Conservation (phyloP, 1,140 invertebrate genomes). For the Pinna nobilis region DNA sequence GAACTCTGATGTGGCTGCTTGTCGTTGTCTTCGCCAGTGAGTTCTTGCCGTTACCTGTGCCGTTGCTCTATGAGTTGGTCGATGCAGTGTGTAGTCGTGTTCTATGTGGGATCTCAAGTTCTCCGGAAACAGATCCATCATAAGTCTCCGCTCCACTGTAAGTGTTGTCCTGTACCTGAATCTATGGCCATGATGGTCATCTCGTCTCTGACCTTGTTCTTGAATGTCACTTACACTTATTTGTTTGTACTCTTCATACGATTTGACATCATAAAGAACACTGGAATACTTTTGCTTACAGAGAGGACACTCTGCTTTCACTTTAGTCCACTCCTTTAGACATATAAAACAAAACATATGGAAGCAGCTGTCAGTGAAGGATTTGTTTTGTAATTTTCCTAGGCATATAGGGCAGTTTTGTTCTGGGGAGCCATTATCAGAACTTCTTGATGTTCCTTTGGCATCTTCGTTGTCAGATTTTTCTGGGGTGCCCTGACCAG, state of each 20-base stretch:
- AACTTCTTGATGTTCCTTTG: background rate
- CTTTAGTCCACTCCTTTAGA: slow-evolving; percentile 94
- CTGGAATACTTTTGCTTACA: slow-evolving; percentile 94
- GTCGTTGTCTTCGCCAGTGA: slow-evolving; percentile 47
- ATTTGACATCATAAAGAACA: slow-evolving; percentile 93
- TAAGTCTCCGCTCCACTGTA: slow-evolving; percentile 53
- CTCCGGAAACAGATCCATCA: slow-evolving; percentile 2
- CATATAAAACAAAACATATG: slow-evolving; percentile 97
- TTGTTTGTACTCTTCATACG: slow-evolving; percentile 90
- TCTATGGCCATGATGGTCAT: slow-evolving; percentile 2
- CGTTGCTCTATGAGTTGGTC: slow-evolving; percentile 36
- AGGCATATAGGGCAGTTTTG: slow-evolving; percentile 91
- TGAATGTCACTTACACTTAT: slow-evolving; percentile 79
- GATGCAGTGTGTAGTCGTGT: slow-evolving; percentile 43
- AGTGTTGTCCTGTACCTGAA: slow-evolving; percentile 59
- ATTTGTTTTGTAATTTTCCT: slow-evolving; percentile 88
- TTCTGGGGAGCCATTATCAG: slow-evolving; percentile 65
- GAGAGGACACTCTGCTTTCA: slow-evolving; percentile 94
- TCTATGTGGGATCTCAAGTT: slow-evolving; percentile 20
- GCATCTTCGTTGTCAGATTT: background rate
- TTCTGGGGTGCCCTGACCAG: background rate
- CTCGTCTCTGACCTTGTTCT: slow-evolving; percentile 28
- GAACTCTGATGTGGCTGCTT: slow-evolving; percentile 72
- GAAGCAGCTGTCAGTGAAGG: slow-evolving; percentile 92
- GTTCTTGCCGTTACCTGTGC: slow-evolving; percentile 24